phyloP scores from a whole-genome alignment of 2,888 invertebrate genomes.

The Eupithecia abbreviata region DNA sequence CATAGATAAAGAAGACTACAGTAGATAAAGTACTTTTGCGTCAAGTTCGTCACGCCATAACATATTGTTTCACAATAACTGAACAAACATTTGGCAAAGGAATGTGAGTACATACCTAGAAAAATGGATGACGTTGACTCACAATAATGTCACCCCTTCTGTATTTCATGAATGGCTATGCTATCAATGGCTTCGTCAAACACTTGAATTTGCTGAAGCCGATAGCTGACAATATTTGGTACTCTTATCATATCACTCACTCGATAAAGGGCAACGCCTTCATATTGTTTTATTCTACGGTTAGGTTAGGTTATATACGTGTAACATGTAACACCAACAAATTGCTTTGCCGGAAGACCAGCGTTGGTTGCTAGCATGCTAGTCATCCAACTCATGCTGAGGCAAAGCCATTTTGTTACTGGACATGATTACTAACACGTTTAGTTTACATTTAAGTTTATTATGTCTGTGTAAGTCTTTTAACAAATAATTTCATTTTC shows the following conservation, averaged over 20 bases:
- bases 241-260: not conserved
- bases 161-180: not conserved
- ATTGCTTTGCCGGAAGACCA: no score
- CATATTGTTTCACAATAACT: not conserved
- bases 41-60: not conserved
- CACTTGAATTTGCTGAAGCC: not conserved
- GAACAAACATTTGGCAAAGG: not conserved
- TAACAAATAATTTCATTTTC: no score
- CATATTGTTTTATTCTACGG: not conserved
- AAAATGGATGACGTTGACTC: not conserved
- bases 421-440: no score
- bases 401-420: no score
- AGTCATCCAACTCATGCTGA: no score
- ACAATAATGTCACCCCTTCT: not conserved
- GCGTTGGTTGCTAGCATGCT: no score
- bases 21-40: not conserved
- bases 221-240: not conserved
- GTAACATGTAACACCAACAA: no score
- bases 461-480: no score
- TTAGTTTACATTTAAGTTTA: no score
- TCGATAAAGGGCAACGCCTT: not conserved
- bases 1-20: no score
- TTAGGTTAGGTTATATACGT: no score
- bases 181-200: conserved; percentile 2
- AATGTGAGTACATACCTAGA: not conserved